Base-by-base conservation (phyloP, 1,140 invertebrate species). In the Sipha flava region DNA sequence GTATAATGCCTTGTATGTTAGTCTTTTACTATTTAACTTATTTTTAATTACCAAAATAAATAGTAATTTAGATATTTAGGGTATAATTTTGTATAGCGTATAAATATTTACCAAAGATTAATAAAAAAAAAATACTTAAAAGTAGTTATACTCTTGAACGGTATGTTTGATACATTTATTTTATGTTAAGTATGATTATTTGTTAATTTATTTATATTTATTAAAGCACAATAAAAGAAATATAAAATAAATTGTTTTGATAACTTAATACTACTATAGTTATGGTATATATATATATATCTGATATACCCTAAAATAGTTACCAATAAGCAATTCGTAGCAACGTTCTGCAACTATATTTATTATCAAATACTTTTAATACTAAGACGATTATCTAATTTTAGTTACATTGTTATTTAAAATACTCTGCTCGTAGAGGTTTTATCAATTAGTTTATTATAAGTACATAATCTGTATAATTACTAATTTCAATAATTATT, bases 101-200 rank as follows among this genome's bases (percentile, higher is more conserved):
- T 68, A 45, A 5, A 47, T 70, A 29, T 47, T 70, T 45, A 47
- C 66, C 66, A 70, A 70, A 70, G 66, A 70, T 70, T 70, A 70
- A 70, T 47, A 47, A 14, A 47, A 70, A 66, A 40, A 43, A 66
- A 43, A 4, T 29, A 45, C 21, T 4, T 40, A 43, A 70, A 3
- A 59, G 18, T 47, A n/a, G 16, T 47, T 70, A 10, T 66, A 43
- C 14, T 43, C 43, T 43, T 66, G 16, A 47, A 29, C 29, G 23
- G 16, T 47, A 70, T 29, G 4, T n/a, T 31, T 59, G 18, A 59
- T 18, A 31, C n/a, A 16, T 40, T 64, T 5, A 14, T 66, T 21
- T 23, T 31, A 2, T n/a, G 18, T 64, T 64, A 43, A n/a, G n/a
- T n/a, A n/a, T n/a, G n/a, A n/a, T n/a, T n/a, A n/a, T n/a, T n/a